Conservation (phyloP, 2,888 invertebrate species). For the Xylota segnis region DNA sequence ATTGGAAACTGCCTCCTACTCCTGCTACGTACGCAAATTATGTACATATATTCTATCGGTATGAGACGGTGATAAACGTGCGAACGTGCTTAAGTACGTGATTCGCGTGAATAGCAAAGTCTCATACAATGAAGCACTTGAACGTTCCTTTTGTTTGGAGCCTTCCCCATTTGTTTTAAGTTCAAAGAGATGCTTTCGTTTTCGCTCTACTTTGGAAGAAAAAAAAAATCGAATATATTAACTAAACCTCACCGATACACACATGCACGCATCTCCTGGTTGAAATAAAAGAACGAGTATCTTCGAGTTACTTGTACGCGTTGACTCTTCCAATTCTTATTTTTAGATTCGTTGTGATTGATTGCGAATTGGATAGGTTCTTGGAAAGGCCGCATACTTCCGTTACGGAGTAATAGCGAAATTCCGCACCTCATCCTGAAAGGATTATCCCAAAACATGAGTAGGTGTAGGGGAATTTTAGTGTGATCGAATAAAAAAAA, state of each 20-base stretch:
- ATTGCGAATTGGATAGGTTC: constrained; percentile 31
- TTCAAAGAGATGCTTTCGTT: constrained; percentile 34
- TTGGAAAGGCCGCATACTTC: neutral
- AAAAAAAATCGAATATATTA: constrained; percentile 33
- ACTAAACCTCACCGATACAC: constrained; percentile 11
- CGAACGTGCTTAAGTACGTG: constrained; percentile 59
- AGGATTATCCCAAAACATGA: constrained; percentile 7
- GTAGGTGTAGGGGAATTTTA: neutral
- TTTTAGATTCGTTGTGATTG: constrained; percentile 37
- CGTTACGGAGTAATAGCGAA: neutral
- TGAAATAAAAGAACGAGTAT: neutral
- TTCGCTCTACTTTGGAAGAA: neutral
- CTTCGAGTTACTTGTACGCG: neutral
- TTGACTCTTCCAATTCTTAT: constrained; percentile 3
- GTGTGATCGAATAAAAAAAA: too few species aligned
- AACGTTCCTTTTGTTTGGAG: constrained; percentile 17
- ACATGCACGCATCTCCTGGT: too few species aligned
- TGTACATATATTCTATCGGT: constrained; percentile 21
- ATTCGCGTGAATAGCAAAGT: constrained; percentile 35
- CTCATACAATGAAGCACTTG: constrained; percentile 20
- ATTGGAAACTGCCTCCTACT: neutral
- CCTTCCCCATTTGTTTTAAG: constrained; percentile 17
- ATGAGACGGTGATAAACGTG: constrained; percentile 64
- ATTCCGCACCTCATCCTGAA: neutral
- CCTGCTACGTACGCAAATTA: constrained; percentile 30